Base-by-base conservation (phyloP, 1,140 invertebrate species). In the Diuraphis noxia region DNA sequence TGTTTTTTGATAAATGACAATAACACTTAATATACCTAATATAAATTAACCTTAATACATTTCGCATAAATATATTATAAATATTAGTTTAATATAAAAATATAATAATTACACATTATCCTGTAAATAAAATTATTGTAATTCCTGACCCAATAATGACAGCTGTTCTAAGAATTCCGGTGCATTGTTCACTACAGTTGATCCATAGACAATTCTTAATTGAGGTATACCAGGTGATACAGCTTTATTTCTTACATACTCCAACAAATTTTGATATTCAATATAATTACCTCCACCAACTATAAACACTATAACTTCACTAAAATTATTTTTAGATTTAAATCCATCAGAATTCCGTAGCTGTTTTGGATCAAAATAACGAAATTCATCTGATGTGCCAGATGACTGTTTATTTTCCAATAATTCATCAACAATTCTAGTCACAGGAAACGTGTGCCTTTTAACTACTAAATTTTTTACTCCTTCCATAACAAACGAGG, bases 381-480 rank as follows among this genome's bases (percentile, higher is more conserved):
- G 95, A 93, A 97, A 99, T 92, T 98, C 97, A 41, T 91, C 92
- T 10, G 89, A 79, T 92, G 96, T 96, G 8, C 88, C 63, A 30
- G 82, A 91, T 92, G 96, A 96, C 34, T 92, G 88, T 94, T 96
- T 97, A 93, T 97, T 96, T 93, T 99, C 98, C 95, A 99, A 98
- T 49, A 99, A 94, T 93, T 98, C 96, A 93, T 99, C 98, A 4
- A 98, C 97, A 92, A 99, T 97, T 94, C 97, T 96, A 5, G 98
- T 99, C 1, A 98, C 96, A 7, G 98, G 98, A 56, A 99, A 94
- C 94, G 98, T 97, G 95, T 99, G 98, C 95, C 97, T 96, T 94
- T 99, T 99, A 17, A 99, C 97, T 52, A 99, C 99, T 92, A 99
- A 95, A 95, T 99, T 99, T 94, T 99, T 99, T 1, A 99, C 99